Conservation (phyloP, 2,797 vertebrate genomes). For the Cryptoblepharus egeriae region DNA sequence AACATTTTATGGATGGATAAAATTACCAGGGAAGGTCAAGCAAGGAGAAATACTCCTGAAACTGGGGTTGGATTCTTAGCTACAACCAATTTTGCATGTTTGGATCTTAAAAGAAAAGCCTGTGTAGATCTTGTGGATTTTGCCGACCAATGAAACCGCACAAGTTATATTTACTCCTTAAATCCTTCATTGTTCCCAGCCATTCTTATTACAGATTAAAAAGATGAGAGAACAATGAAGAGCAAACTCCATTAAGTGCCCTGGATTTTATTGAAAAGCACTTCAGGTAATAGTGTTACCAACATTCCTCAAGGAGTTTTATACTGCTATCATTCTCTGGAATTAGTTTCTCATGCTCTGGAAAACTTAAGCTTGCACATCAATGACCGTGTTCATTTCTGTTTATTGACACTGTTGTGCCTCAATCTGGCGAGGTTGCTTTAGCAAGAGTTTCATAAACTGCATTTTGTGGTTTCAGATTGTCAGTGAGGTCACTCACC, state of each 20-base stretch:
- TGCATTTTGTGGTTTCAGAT: conserved; percentile 68
- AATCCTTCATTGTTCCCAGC: conserved; percentile 32
- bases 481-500: conserved; percentile 73
- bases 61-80: not conserved
- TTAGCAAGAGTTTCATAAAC: conserved; percentile 49
- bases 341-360: conserved; percentile 56
- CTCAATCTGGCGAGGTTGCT: conserved; percentile 52
- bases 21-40: not conserved
- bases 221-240: conserved; percentile 36
- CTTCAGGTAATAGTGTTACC: conserved; percentile 53
- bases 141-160: conserved; percentile 24
- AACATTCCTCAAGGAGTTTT: conserved; percentile 53
- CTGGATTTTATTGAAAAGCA: conserved; percentile 58
- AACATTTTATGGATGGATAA: not conserved
- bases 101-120: not conserved
- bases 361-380: conserved; percentile 37
- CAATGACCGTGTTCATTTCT: conserved; percentile 40
- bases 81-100: not conserved
- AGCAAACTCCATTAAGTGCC: conserved; percentile 47
- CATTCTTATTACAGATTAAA: conserved; percentile 48
- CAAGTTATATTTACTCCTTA: conserved; percentile 30
- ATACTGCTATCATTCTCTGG: conserved; percentile 47
- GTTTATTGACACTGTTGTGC: conserved; percentile 52
- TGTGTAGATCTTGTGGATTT: not conserved
- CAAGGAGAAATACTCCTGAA: not conserved